Evolutionary conservation across 1,140 invertebrate species (phyloP).

Genomic region (Chelonus insularis): DNA sequence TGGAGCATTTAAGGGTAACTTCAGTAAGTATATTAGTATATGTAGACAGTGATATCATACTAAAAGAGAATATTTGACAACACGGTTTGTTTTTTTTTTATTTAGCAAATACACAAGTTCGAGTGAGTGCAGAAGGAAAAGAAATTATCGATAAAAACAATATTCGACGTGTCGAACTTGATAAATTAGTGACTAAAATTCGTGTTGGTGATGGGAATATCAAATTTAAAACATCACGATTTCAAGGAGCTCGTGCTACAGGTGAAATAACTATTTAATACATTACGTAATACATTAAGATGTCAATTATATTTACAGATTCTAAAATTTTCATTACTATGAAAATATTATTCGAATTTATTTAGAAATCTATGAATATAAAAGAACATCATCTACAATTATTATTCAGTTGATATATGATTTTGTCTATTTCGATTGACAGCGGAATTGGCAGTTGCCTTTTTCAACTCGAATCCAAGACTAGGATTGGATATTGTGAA

Average conservation of each 20-base stretch:
- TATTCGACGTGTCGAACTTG: slow-evolving; percentile 63
- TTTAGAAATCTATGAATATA: neutral
- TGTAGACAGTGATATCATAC: too few species aligned
- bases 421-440: too few species aligned
- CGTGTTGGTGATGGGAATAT: slow-evolving; percentile 66
- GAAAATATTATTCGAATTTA: neutral
- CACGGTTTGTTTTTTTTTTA: too few species aligned
- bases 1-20: slow-evolving; percentile 70
- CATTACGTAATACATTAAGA: too few species aligned
- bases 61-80: too few species aligned
- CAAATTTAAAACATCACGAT: slow-evolving; percentile 56
- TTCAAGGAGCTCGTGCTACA: slow-evolving; percentile 41
- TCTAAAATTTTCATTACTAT: too few species aligned
- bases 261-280: too few species aligned
- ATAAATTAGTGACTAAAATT: slow-evolving; percentile 66
- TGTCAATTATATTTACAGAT: too few species aligned
- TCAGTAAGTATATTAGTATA: slow-evolving; percentile 64
- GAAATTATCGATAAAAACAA: slow-evolving; percentile 63
- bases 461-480: slow-evolving; percentile 71
- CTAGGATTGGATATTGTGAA: slow-evolving; percentile 71
- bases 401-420: too few species aligned
- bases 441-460: slow-evolving; percentile 66
- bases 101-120: slow-evolving; percentile 61
- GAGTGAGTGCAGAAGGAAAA: slow-evolving; percentile 63
- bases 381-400: neutral